A percentile compares a stretch with the other conserved stretches of the same genome.
phyloP scores from a whole-genome alignment of 2,888 invertebrate species.

The Halictus ligatus region DNA sequence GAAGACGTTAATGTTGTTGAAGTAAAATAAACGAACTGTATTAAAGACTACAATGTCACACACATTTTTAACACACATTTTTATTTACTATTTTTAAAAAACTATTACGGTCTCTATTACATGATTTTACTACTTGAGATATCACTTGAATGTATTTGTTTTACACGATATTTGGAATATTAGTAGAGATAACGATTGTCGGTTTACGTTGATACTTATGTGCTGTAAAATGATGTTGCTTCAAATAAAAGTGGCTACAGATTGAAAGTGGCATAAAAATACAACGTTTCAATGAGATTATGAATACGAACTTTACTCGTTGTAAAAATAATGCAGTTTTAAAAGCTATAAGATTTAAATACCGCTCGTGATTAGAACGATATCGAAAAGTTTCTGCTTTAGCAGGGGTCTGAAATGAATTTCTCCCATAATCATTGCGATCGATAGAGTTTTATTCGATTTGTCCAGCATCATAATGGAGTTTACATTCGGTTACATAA shows the following conservation, averaged over 20 bases:
- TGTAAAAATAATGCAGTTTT: not conserved
- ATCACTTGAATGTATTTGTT: constrained; percentile 12
- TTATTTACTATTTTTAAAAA: constrained; percentile 10
- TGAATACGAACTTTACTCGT: not conserved
- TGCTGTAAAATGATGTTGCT: not conserved
- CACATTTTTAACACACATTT: not conserved
- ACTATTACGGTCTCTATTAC: constrained; percentile 8
- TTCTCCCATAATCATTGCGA: not conserved
- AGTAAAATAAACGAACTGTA: not conserved
- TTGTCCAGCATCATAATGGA: not conserved
- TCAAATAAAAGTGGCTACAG: not conserved
- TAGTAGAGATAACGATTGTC: not conserved
- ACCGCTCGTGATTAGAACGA: not conserved
- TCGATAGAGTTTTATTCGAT: not conserved
- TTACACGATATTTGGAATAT: constrained; percentile 1
- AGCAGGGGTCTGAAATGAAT: not conserved
- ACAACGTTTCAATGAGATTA: not conserved
- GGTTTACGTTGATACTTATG: not conserved
- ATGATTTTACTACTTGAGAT: not conserved
- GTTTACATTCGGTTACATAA: not conserved
- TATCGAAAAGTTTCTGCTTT: not conserved
- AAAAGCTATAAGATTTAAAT: not conserved
- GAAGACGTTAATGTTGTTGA: constrained; percentile 1
- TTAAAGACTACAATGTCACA: not conserved
- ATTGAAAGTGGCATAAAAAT: not conserved